Evolutionary conservation across 2,113 vertebrate genomes (phyloP).

Genomic region (Mustela lutreola): DNA sequence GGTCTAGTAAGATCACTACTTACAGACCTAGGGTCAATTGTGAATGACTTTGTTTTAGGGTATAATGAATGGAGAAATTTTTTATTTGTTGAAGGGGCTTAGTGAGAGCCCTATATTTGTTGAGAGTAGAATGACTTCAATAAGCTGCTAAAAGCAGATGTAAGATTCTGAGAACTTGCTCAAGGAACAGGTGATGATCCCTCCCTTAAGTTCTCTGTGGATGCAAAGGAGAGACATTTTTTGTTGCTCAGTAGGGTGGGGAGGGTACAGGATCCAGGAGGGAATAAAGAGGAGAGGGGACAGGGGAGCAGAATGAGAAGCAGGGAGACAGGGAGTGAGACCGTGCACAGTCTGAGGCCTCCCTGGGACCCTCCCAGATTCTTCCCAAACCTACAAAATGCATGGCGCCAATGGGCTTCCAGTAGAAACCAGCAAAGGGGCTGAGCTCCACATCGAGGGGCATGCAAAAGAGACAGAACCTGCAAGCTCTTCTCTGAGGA

Average conservation of each 20-base stretch:
- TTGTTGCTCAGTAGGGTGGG: neutral
- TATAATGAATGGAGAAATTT: neutral
- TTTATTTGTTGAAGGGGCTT: neutral
- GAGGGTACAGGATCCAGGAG: neutral
- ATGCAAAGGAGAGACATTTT: neutral
- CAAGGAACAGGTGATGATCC: neutral
- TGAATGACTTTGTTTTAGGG: neutral
- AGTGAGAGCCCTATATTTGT: neutral
- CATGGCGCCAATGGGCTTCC: accelerated
- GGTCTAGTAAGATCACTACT: neutral
- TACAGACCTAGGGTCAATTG: neutral
- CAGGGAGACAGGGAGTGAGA: neutral
- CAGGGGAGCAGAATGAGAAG: neutral
- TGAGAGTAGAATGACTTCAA: neutral
- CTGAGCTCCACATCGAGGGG: neutral
- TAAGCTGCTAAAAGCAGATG: neutral
- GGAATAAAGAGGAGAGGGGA: neutral
- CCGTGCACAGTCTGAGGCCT: accelerated
- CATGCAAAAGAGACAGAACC: accelerated
- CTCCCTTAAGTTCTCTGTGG: neutral
- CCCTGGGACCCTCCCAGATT: neutral
- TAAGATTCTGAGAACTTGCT: neutral
- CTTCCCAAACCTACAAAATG: neutral
- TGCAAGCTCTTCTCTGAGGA: neutral
- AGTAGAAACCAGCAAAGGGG: too few relatives aligned